Base-by-base conservation (phyloP, 1,140 invertebrate genomes). In the Stenopsyche tienmushanensis region DNA sequence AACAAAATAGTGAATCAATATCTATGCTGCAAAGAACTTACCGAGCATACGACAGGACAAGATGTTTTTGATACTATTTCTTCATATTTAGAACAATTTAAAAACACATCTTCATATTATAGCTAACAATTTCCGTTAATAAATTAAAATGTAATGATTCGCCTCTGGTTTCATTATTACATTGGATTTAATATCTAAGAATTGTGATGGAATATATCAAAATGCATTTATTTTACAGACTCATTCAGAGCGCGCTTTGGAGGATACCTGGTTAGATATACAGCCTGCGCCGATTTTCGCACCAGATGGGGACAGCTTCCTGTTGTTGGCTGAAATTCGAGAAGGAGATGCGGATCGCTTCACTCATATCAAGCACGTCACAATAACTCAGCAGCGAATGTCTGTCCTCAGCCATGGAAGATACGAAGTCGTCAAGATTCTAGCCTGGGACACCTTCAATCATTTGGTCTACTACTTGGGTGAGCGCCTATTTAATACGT, bases 291-390 rank as follows among this genome's bases (percentile, higher is more conserved):
- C 93, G 10, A 79, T 94, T 13, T 95, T 94, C 77, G 87, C 90
- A 0, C 84, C 86, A 18, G 89, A 92, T 73, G 91, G 91, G 1
- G 87, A 90, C 73, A 90, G 88, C 64, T 96, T 95, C 77, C 84
- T 96, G 50, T 79, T 94, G 53, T 83, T 94, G 42, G 86, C 92
- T 0, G 86, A 90, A 17, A 87, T 94, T 20, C 88, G 91, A 72
- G 91, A 96, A 73, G 91, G 88, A 8, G 86, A 84, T 3, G 84
- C 85, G 42, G 91, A 93, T 72, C 88, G 89, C 73, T 95, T 89
- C 78, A 92, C 90, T 24, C 93, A 96, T 79, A 92, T 96, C 72
- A 94, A 93, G 71, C 90, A 93, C 74, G 84, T 93, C 20, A 91
- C 90, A 39, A 85, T 91, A 34, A 84, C 86, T n/a, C 87, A 92